A percentile compares a stretch with the other conserved stretches of the same genome.
These are phyloP conservation scores for Lagothrix lagotricha DNA, from an alignment of 2,797 vertebrate genomes.

Conservation along the genomic window DNA sequence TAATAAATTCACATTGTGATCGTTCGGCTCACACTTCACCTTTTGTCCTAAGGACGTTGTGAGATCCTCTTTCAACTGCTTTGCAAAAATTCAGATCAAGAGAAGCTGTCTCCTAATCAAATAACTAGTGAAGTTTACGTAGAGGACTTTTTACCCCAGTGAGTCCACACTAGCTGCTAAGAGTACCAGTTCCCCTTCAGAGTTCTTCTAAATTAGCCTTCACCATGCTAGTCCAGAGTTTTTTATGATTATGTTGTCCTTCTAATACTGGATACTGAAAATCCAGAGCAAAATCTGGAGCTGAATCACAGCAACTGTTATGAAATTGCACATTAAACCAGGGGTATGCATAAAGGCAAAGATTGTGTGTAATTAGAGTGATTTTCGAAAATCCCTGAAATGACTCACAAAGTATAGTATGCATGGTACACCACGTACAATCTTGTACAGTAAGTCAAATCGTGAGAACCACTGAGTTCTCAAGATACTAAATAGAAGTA, in stretches of 20 bases:
- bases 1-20: neutral
- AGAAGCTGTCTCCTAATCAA: neutral
- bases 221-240: neutral
- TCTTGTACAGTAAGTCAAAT: neutral
- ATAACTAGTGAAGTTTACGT: neutral
- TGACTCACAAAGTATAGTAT: neutral
- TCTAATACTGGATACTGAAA: neutral
- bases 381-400: slow-evolving; percentile 6
- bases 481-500: neutral
- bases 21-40: neutral
- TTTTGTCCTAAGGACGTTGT: neutral
- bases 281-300: neutral
- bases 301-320: neutral
- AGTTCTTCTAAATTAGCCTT: neutral
- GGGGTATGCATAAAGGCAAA: neutral
- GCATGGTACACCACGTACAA: neutral
- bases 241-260: neutral
- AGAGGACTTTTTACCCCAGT: neutral
- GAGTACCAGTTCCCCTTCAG: neutral
- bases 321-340: neutral
- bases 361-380: slow-evolving; percentile 8
- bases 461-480: neutral
- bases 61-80: neutral
- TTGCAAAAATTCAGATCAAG: neutral
- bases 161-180: neutral